A percentile compares a stretch with the other conserved stretches of the same genome.
phyloP scores from a whole-genome alignment of 1,140 invertebrate species.

The Lasioglossum baleicum region DNA sequence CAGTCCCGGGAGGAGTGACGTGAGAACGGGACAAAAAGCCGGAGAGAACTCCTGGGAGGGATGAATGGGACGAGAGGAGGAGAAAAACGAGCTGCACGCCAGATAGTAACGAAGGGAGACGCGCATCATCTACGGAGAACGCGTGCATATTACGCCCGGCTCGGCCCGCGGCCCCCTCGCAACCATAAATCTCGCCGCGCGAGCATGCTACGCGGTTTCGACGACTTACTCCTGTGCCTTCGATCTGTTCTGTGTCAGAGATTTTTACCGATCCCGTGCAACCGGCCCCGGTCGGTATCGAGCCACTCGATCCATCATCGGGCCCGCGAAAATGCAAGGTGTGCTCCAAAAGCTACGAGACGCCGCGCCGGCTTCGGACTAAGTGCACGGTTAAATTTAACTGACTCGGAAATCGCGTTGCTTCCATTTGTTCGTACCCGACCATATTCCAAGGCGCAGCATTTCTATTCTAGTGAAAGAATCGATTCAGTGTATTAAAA shows the following conservation, averaged over 20 bases:
- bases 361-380: too few species aligned
- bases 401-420: too few species aligned
- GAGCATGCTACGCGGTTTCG: slow-evolving; percentile 35
- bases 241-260: slow-evolving; percentile 44
- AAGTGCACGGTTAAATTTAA: too few species aligned
- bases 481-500: too few species aligned
- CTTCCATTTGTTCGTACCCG: too few species aligned
- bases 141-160: slow-evolving; percentile 44
- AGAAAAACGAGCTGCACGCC: slow-evolving; percentile 37
- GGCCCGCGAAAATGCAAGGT: neutral
- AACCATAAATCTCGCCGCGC: slow-evolving; percentile 44
- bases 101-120: slow-evolving; percentile 45
- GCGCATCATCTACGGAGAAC: slow-evolving; percentile 44
- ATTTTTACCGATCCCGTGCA: slow-evolving; percentile 36
- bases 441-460: too few species aligned
- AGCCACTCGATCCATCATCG: neutral
- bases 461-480: too few species aligned
- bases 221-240: slow-evolving; percentile 51
- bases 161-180: slow-evolving; percentile 2
- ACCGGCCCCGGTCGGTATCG: neutral
- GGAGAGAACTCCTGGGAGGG: slow-evolving; percentile 6
- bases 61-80: slow-evolving; percentile 25
- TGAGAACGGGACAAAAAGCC: slow-evolving; percentile 36
- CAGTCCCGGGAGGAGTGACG: slow-evolving; percentile 49
- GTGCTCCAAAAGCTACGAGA: too few species aligned